phyloP scores from a whole-genome alignment of 30 jellyfish, hydroid and myxozoan species.

The Cassiopea xamachana region DNA sequence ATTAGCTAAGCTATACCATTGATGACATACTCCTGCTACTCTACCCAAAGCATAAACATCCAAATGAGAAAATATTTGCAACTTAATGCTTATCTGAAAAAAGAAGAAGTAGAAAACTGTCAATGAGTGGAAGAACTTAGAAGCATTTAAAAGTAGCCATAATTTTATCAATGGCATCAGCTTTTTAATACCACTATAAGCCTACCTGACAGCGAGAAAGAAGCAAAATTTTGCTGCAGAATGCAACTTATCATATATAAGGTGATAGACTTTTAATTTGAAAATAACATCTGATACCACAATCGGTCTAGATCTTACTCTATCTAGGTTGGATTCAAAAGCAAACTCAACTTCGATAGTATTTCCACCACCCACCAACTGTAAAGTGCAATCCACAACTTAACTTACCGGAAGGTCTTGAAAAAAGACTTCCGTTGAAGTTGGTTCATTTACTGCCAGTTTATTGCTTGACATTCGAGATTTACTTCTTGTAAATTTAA shows the following conservation, averaged over 20 bases:
- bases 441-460: conserved; percentile 27
- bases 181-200: too few relatives aligned
- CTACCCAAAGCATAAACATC: conserved; percentile 82
- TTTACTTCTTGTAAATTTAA: conserved; percentile 14
- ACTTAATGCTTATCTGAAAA: conserved; percentile 55
- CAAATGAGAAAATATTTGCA: conserved; percentile 79
- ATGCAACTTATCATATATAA: too few relatives aligned
- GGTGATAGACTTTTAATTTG: too few relatives aligned
- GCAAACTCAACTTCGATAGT: too few relatives aligned
- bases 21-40: conserved; percentile 74
- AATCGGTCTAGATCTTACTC: too few relatives aligned
- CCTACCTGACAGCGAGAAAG: too few relatives aligned
- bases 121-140: neutral
- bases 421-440: conserved; percentile 3
- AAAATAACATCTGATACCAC: too few relatives aligned
- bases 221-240: too few relatives aligned
- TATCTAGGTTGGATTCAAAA: too few relatives aligned
- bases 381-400: neutral
- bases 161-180: too few relatives aligned
- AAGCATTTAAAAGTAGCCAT: too few relatives aligned
- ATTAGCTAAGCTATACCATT: conserved; percentile 70
- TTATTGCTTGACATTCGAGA: conserved; percentile 18
- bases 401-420: conserved; percentile 66
- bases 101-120: neutral
- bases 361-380: too few relatives aligned